These are phyloP conservation scores for Neogobius melanostomus DNA, from an alignment of 2,113 vertebrate species.

Conservation along the genomic window DNA sequence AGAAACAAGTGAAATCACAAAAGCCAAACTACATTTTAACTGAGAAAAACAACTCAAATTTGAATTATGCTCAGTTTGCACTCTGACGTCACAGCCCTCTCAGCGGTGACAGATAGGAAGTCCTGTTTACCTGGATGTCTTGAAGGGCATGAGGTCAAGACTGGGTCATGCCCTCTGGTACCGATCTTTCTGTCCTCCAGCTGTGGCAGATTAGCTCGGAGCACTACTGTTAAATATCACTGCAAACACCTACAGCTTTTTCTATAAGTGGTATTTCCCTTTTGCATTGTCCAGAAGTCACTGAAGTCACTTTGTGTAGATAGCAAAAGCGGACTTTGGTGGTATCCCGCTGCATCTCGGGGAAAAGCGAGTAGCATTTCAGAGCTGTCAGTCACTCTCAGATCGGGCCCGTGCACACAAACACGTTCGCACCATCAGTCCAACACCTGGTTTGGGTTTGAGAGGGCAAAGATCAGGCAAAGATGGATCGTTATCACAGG, in stretches of 20 bases:
- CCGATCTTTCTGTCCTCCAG: slow-evolving; percentile 11
- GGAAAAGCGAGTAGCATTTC: slow-evolving; percentile 42
- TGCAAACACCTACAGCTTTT: background rate
- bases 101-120: slow-evolving; percentile 55
- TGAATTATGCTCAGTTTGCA: too few species aligned
- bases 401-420: slow-evolving; percentile 50
- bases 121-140: slow-evolving; percentile 62
- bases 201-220: slow-evolving; percentile 17
- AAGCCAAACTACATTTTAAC: too few species aligned
- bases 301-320: slow-evolving; percentile 5
- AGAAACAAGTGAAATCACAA: too few species aligned
- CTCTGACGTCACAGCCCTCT: slow-evolving; percentile 49
- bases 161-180: slow-evolving; percentile 22
- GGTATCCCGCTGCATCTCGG: slow-evolving; percentile 11
- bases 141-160: background rate
- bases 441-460: slow-evolving; percentile 65
- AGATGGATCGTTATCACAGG: slow-evolving; percentile 62
- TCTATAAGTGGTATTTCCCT: slow-evolving; percentile 7
- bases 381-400: slow-evolving; percentile 58
- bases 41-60: too few species aligned
- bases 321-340: slow-evolving; percentile 9
- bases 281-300: background rate
- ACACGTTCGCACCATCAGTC: slow-evolving; percentile 31
- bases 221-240: background rate
- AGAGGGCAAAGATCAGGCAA: slow-evolving; percentile 53